phyloP scores from a whole-genome alignment of 2,888 invertebrate genomes.

The Leptodirus hochenwartii region DNA sequence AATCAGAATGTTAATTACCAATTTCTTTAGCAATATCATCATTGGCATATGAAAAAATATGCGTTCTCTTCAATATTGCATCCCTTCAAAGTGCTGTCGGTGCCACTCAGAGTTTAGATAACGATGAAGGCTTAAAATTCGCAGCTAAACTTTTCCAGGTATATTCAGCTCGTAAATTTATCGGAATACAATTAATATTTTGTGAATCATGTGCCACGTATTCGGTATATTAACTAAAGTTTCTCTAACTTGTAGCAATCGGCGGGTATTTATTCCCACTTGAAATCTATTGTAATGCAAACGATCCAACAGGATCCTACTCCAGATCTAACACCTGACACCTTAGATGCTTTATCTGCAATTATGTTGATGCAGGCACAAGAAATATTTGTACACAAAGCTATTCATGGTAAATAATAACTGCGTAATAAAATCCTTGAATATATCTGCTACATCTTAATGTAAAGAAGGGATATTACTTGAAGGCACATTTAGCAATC shows the following conservation, averaged over 20 bases:
- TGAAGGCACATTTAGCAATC: background rate
- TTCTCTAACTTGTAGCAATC: constrained; percentile 70
- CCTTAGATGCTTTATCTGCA: constrained; percentile 65
- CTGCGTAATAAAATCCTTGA: too few relatives aligned
- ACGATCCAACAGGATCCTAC: constrained; percentile 90
- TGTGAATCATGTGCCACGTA: too few relatives aligned
- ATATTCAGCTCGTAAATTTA: too few relatives aligned
- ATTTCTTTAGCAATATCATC: constrained; percentile 58
- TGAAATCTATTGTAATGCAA: constrained; percentile 63
- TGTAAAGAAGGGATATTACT: background rate
- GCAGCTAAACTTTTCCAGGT: constrained; percentile 87
- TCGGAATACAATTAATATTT: too few relatives aligned
- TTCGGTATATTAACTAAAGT: too few relatives aligned
- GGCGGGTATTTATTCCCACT: constrained; percentile 72
- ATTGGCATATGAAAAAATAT: constrained; percentile 81
- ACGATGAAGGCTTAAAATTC: constrained; percentile 83
- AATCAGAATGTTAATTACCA: constrained; percentile 4
- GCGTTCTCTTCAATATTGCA: constrained; percentile 90
- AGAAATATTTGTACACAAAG: constrained; percentile 91
- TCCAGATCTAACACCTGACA: constrained; percentile 86
- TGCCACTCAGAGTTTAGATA: constrained; percentile 65
- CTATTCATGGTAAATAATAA: constrained; percentile 47
- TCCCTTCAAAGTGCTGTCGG: constrained; percentile 84
- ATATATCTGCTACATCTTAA: constrained; percentile 2
- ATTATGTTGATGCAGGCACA: constrained; percentile 97